Conservation (phyloP, 2,113 vertebrate species). For the Saiga tatarica region DNA sequence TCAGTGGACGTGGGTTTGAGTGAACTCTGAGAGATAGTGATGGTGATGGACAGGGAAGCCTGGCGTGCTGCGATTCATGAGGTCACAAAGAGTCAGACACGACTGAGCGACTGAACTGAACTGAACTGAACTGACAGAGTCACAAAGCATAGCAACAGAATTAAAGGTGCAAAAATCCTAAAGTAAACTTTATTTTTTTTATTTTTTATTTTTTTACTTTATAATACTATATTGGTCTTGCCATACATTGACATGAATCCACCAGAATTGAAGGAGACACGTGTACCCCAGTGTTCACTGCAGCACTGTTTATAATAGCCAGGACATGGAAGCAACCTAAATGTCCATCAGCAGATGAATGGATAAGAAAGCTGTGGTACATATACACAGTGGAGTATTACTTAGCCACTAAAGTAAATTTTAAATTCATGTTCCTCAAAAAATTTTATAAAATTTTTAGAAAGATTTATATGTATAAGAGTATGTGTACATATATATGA, state of each 20-base stretch:
- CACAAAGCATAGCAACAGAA: not conserved
- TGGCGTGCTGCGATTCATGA: accelerated
- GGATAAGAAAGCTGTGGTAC: no score
- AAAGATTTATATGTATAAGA: not conserved
- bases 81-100: accelerated
- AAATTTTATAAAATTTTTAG: not conserved
- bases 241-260: no score
- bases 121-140: not conserved
- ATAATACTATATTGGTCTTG: no score
- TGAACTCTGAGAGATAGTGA: no score
- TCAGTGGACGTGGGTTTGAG: accelerated
- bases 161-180: not conserved
- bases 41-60: no score
- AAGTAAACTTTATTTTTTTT: not conserved
- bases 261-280: no score
- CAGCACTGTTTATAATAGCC: no score
- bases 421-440: not conserved
- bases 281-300: no score
- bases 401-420: not conserved
- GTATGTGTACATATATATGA: not conserved
- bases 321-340: no score
- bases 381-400: no score
- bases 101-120: no score
- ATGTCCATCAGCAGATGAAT: no score
- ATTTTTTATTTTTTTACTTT: not conserved